Base-by-base conservation (phyloP, 2,113 vertebrate species). In the Benitochromis conjunctus region DNA sequence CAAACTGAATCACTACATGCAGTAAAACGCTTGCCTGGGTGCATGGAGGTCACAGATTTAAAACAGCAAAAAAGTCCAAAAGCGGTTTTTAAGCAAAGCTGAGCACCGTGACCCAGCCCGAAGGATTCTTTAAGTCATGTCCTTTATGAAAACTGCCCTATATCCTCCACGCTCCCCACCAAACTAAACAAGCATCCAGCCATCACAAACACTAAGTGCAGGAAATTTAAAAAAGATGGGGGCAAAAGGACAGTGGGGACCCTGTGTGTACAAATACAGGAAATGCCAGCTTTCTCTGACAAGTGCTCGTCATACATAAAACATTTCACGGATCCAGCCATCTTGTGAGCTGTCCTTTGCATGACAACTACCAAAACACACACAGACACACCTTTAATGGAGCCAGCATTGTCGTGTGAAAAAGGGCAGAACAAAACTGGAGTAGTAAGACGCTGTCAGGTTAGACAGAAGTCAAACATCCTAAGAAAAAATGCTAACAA, bases 181-280 rank as follows among this genome's bases (percentile, higher is more conserved):
- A 76, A 90, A 85, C 58, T 56, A 78, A 87, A 90, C 83, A 91
- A 86, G 86, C 82, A 87, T 29, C 81, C 88, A 86, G 89, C 84
- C 86, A 85, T 88, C 54, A 78, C 89, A 88, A 87, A 91, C 86
- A 82, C 69, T 57, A 77, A 88, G 88, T 16, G 79, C 93, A 93
- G 94, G 93, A 95, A 95, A 95, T 95, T 93, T 91, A 95, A 89
- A 94, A 91, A 90, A 78, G 80, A 79, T 7, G 76, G 66, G 92
- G 89, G 93, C 92, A 92, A 93, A 94, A 93, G 92, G 92, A 92
- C 92, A 91, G 43, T 5, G 0, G 56, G 58, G 80, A 77, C 66
- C 13, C 57, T 9, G 86, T 85, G 80, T 38, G 46, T 79, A 87
- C 80, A 55, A 64, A 91, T 57, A 55, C 85, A 92, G 93, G 91